These are phyloP conservation scores for Merodon equestris DNA, from an alignment of 2,888 invertebrate genomes.

Conservation along the genomic window DNA sequence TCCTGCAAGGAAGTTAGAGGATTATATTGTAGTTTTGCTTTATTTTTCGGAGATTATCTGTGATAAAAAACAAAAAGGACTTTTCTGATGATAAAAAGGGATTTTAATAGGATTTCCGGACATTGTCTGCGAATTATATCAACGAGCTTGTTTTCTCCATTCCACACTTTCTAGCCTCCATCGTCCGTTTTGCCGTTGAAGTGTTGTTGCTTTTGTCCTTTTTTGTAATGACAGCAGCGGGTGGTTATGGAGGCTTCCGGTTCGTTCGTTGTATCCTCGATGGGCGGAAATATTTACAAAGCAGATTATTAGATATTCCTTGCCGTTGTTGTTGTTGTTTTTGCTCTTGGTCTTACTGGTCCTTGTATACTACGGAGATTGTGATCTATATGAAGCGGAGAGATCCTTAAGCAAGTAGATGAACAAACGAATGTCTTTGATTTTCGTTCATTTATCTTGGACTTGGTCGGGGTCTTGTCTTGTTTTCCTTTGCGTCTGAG, in stretches of 20 bases:
- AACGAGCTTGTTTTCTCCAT: slow-evolving; percentile 16
- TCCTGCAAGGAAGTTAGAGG: not conserved
- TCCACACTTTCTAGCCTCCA: no score
- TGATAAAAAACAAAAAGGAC: slow-evolving; percentile 62
- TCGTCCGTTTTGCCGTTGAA: slow-evolving; percentile 46
- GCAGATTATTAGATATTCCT: slow-evolving; percentile 64
- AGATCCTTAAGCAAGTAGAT: slow-evolving; percentile 47
- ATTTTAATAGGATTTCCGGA: slow-evolving; percentile 69
- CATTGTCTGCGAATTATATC: slow-evolving; percentile 64
- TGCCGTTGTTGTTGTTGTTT: slow-evolving; percentile 32
- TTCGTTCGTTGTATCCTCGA: slow-evolving; percentile 8
- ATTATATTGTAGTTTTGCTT: slow-evolving; percentile 4
- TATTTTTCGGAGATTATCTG: slow-evolving; percentile 59
- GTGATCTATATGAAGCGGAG: slow-evolving; percentile 47
- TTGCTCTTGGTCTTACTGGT: slow-evolving; percentile 30
- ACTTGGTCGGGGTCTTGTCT: slow-evolving; percentile 1
- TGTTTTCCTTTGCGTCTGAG: slow-evolving; percentile 46
- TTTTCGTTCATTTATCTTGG: slow-evolving; percentile 40
- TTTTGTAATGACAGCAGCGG: slow-evolving; percentile 6
- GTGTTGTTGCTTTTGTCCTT: slow-evolving; percentile 49
- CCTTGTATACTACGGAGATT: slow-evolving; percentile 10
- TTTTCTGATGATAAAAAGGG: slow-evolving; percentile 58
- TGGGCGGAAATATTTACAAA: slow-evolving; percentile 68
- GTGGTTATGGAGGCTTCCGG: slow-evolving; percentile 19
- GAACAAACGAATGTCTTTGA: slow-evolving; percentile 63